Conservation (phyloP, 2,797 vertebrate species). For the Vespertilio murinus region DNA sequence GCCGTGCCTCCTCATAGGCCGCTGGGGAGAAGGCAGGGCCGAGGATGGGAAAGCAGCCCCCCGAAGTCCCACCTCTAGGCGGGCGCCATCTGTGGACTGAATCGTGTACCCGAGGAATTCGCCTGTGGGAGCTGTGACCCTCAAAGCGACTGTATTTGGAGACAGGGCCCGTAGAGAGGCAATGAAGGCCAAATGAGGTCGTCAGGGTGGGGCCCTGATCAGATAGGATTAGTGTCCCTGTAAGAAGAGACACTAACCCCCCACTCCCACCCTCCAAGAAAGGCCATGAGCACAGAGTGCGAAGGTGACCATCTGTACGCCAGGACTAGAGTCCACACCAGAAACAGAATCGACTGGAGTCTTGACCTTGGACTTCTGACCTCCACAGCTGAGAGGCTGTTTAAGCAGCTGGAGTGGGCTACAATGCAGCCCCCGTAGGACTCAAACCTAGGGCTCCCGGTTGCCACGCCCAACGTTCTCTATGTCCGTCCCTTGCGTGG, state of each 20-base stretch:
- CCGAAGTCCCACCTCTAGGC: accelerated
- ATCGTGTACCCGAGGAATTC: not conserved
- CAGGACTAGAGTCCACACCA: not conserved
- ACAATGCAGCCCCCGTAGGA: not conserved
- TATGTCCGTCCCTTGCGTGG: accelerated
- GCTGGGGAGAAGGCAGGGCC: not conserved
- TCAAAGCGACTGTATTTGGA: not conserved
- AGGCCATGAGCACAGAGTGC: not conserved
- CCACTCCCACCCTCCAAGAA: not conserved
- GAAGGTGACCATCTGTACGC: not conserved
- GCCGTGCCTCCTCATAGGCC: accelerated
- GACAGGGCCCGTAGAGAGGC: not conserved
- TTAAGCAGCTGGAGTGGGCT: not conserved
- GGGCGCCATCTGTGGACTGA: not conserved
- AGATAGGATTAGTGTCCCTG: not conserved
- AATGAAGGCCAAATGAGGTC: not conserved
- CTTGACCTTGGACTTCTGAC: not conserved
- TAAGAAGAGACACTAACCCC: not conserved
- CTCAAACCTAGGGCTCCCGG: not conserved
- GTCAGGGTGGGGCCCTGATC: not conserved
- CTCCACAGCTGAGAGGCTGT: not conserved
- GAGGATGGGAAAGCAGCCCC: accelerated
- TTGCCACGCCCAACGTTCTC: not conserved
- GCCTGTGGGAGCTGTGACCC: not conserved
- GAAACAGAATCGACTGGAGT: not conserved